These are phyloP conservation scores for Sebastes alutus DNA, from an alignment of 2,797 vertebrate species.

Conservation along the genomic window DNA sequence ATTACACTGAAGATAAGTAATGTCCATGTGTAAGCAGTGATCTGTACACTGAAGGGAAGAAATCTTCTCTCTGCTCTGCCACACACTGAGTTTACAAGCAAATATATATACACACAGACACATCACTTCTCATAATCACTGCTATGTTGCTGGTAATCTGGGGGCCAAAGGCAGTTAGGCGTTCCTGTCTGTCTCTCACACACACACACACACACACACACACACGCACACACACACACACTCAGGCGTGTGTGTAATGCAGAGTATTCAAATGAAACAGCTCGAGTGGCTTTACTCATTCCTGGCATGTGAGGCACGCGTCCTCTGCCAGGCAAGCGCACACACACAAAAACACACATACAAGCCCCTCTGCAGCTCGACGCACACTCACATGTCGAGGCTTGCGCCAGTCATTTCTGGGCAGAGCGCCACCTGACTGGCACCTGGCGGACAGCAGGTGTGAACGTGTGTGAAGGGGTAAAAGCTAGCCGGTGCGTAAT, in stretches of 20 bases:
- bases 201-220: conserved; percentile 6
- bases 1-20: conserved; percentile 27
- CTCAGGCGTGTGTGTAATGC: conserved; percentile 35
- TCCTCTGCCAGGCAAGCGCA: conserved; percentile 41
- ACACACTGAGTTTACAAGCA: conserved; percentile 3
- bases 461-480: conserved; percentile 2
- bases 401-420: conserved; percentile 61
- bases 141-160: conserved; percentile 19
- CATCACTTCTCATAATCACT: conserved; percentile 63
- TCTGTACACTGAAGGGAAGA: not conserved
- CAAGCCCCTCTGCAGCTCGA: conserved; percentile 20
- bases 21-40: conserved; percentile 14
- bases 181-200: not conserved
- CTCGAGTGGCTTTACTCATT: conserved; percentile 59
- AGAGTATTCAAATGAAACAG: conserved; percentile 47
- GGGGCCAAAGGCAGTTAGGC: conserved; percentile 6
- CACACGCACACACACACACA: not conserved
- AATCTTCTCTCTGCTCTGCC: not conserved
- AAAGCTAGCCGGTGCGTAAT: conserved; percentile 20
- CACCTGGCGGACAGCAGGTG: conserved; percentile 57
- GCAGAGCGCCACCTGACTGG: conserved; percentile 54
- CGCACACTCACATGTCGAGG: conserved; percentile 33
- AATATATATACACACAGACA: conserved; percentile 21
- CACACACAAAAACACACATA: conserved; percentile 30
- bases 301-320: conserved; percentile 56